Conservation (phyloP, 2,113 vertebrate species). For the Sebastes schlegelii region DNA sequence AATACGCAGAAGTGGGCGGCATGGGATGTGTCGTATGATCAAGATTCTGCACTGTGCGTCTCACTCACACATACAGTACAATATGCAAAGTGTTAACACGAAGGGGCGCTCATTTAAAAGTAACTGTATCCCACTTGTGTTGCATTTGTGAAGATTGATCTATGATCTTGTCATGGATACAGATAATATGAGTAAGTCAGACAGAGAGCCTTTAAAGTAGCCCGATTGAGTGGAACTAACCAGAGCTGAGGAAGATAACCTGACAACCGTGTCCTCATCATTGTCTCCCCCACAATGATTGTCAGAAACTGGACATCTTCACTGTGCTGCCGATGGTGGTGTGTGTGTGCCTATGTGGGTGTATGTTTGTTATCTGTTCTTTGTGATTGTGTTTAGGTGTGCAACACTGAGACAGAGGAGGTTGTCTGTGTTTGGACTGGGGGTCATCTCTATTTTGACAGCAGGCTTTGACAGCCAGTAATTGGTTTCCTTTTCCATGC, state of each 20-base stretch:
- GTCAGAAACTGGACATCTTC: slow-evolving; percentile 58
- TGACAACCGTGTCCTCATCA: slow-evolving; percentile 52
- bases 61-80: not conserved
- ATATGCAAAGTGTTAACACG: not conserved
- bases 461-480: slow-evolving; percentile 75
- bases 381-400: slow-evolving; percentile 65
- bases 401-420: slow-evolving; percentile 58
- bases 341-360: slow-evolving; percentile 13
- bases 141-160: slow-evolving; percentile 28
- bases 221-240: slow-evolving; percentile 11
- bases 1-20: not conserved
- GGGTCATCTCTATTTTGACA: slow-evolving; percentile 80
- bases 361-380: slow-evolving; percentile 38
- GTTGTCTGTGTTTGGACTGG: slow-evolving; percentile 70
- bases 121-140: not conserved
- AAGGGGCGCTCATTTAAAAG: not conserved
- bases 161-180: slow-evolving; percentile 25
- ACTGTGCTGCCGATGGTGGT: slow-evolving; percentile 33
- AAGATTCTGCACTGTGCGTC: not conserved
- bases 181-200: slow-evolving; percentile 18
- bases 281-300: slow-evolving; percentile 31
- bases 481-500: slow-evolving; percentile 81
- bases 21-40: not conserved
- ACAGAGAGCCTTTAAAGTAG: slow-evolving; percentile 10
- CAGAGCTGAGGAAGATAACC: slow-evolving; percentile 35